phyloP scores from a whole-genome alignment of 2,888 invertebrate genomes.

The Luperina nickerlii region DNA sequence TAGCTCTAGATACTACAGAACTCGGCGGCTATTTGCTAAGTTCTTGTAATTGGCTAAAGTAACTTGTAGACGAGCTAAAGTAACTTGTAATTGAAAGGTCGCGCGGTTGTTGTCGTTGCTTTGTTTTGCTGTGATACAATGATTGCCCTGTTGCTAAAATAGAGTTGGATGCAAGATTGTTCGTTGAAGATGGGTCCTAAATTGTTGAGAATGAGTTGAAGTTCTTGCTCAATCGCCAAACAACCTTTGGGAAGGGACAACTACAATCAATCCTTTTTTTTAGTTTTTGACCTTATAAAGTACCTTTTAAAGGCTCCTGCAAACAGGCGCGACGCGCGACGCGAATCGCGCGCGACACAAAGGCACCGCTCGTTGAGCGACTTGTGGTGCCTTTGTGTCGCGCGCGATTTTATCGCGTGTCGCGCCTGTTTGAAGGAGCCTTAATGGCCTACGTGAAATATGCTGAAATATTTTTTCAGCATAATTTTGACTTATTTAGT shows the following conservation, averaged over 20 bases:
- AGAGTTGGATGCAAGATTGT: background rate
- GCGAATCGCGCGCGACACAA: too few relatives aligned
- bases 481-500: too few relatives aligned
- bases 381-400: too few relatives aligned
- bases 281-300: background rate
- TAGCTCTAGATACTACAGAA: background rate
- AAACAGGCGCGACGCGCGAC: too few relatives aligned
- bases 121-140: slow-evolving; percentile 36
- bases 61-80: slow-evolving; percentile 25
- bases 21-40: slow-evolving; percentile 30
- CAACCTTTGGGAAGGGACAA: background rate
- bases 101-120: slow-evolving; percentile 14
- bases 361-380: too few relatives aligned
- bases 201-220: background rate
- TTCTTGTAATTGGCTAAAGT: slow-evolving; percentile 38
- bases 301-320: background rate
- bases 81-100: slow-evolving; percentile 43
- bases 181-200: background rate
- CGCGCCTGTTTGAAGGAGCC: too few relatives aligned
- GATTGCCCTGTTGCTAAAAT: slow-evolving; percentile 11
- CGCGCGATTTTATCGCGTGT: too few relatives aligned
- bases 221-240: background rate
- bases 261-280: background rate
- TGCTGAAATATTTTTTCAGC: too few relatives aligned
- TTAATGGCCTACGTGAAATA: background rate